Percentiles rank a stretch among this genome's conserved stretches.
Evolutionary conservation across 2,797 vertebrate species (phyloP).

Genomic region (Smutsia gigantea): DNA sequence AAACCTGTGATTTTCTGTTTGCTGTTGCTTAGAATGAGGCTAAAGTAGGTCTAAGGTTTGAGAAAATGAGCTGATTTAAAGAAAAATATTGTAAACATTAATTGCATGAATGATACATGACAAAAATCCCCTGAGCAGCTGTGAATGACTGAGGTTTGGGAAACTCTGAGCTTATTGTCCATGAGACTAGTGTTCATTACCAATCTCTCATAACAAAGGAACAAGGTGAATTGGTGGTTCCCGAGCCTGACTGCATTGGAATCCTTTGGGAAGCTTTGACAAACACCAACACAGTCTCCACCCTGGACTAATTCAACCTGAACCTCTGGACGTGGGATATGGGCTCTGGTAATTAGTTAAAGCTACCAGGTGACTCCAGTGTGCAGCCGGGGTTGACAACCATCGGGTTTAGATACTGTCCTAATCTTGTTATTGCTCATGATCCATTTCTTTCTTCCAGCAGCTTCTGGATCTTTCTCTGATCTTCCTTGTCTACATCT

Average conservation of each 20-base stretch:
- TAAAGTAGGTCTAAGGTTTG: conserved; percentile 1
- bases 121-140: neutral
- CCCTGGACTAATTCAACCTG: neutral
- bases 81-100: neutral
- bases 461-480: neutral
- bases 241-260: neutral
- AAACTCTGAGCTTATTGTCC: neutral
- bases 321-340: neutral
- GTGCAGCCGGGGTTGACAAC: neutral
- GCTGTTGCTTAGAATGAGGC: neutral
- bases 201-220: neutral
- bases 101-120: neutral
- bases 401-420: neutral
- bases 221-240: neutral
- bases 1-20: conserved; percentile 29
- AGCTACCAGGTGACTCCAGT: neutral
- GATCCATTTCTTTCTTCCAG: neutral
- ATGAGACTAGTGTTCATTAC: neutral
- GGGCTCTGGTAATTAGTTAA: neutral
- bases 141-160: neutral
- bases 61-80: neutral
- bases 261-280: neutral
- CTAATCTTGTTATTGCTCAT: neutral
- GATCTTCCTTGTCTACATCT: neutral
- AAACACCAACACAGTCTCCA: neutral